Conservation (phyloP, 2,113 vertebrate species). For the Dascyllus trimaculatus region DNA sequence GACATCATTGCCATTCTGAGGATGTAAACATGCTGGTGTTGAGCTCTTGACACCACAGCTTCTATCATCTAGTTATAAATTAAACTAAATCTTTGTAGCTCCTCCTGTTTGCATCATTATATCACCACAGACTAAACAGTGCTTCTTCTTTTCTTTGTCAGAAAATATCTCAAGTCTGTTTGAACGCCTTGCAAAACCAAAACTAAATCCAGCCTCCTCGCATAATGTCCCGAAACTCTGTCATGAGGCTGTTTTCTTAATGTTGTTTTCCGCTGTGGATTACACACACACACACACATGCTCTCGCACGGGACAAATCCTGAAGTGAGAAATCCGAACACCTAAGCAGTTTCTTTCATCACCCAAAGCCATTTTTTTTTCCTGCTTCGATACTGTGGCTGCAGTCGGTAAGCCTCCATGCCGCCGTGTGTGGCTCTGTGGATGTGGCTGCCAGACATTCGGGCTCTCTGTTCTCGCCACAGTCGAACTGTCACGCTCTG, state of each 20-base stretch:
- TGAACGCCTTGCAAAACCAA: slow-evolving; percentile 16
- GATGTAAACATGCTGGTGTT: not conserved
- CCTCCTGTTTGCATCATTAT: slow-evolving; percentile 8
- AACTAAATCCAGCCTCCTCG: slow-evolving; percentile 29
- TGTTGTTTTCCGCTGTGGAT: slow-evolving; percentile 65
- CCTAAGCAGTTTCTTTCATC: slow-evolving; percentile 60
- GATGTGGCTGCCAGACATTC: slow-evolving; percentile 57
- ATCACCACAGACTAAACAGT: not conserved
- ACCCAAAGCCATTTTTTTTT: slow-evolving; percentile 56
- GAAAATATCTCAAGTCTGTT: slow-evolving; percentile 3
- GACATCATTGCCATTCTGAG: not conserved
- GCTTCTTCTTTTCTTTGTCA: not conserved
- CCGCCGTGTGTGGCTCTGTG: slow-evolving; percentile 22
- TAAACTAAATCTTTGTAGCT: not conserved
- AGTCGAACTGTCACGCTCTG: slow-evolving; percentile 75
- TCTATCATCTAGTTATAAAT: not conserved
- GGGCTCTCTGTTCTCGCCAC: slow-evolving; percentile 42
- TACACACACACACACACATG: slow-evolving; percentile 53
- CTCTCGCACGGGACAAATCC: slow-evolving; percentile 56
- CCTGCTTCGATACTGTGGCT: slow-evolving; percentile 38
- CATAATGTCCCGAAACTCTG: slow-evolving; percentile 35
- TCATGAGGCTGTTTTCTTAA: slow-evolving; percentile 60
- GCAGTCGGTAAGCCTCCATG: slow-evolving; percentile 41
- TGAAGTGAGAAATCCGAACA: slow-evolving; percentile 63
- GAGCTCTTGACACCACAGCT: not conserved